Conservation (phyloP, 2,888 invertebrate genomes). For the Xylophagus ater region DNA sequence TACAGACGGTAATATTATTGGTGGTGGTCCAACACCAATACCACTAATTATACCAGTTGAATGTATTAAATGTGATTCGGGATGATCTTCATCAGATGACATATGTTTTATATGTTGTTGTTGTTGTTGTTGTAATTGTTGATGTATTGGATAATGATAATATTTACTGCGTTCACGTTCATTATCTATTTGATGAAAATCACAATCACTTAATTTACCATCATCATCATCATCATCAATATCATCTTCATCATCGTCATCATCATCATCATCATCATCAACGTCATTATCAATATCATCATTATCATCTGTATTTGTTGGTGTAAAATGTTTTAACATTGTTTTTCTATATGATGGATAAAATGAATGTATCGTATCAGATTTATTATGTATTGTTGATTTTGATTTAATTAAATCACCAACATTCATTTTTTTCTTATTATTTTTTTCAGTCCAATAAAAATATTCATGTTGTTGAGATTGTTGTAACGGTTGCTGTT, state of each 20-base stretch:
- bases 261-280: constrained; percentile 25
- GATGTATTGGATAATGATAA: background rate
- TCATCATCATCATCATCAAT: constrained; percentile 15
- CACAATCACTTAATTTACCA: constrained; percentile 12
- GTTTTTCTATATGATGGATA: constrained; percentile 36
- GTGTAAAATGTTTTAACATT: constrained; percentile 9
- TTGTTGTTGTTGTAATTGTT: constrained; percentile 3
- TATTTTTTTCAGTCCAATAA: constrained; percentile 36
- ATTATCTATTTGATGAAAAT: constrained; percentile 11
- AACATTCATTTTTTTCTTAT: constrained; percentile 17
- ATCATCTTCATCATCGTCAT: constrained; percentile 17
- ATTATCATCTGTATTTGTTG: constrained; percentile 17
- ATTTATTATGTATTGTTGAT: constrained; percentile 7
- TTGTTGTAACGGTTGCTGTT: no score
- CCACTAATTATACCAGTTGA: no score
- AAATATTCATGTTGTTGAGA: constrained; percentile 35
- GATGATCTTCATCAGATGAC: constrained; percentile 14
- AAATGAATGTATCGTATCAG: constrained; percentile 18
- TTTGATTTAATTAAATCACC: constrained; percentile 6
- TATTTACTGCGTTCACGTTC: constrained; percentile 12
- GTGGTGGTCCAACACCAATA: constrained; percentile 8
- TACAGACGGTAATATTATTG: no score
- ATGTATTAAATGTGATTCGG: constrained; percentile 12
- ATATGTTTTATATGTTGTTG: constrained; percentile 4
- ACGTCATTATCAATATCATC: constrained; percentile 19